Evolutionary conservation across 2,113 vertebrate species (phyloP), one percentile per base, ranked within the genome.

Genomic region (Podiceps cristatus): DNA sequence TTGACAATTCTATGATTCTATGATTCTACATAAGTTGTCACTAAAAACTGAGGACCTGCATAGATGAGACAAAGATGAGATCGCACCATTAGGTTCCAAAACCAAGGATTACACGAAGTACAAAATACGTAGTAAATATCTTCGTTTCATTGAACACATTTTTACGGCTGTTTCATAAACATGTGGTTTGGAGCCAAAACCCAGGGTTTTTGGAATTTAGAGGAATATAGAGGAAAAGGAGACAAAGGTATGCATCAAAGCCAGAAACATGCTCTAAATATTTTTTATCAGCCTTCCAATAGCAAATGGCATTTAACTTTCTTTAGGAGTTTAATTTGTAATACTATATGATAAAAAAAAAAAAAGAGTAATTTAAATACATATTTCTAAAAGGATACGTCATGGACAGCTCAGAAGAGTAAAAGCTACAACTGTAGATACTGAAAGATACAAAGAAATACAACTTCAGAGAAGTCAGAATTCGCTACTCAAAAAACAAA

Each of bases 191-290:
- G 16, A 79, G n/a, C 5, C n/a, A 53, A 79, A 84, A 62, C 3
- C 0, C 7, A 31, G 9, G 15, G 3, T 0, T 14, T 13, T 47
- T 52, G n/a, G 25, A 23, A 42, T 58, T 69, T 40, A 17, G 20
- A 75, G 37, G 4, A 42, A 28, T 11, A 7, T 14, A 56, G 19
- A 37, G 33, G 24, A 15, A 90, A 58, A 71, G 27, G 28, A 71
- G 42, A 69, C 8, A 44, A 49, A 69, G 44, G 33, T 27, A 42
- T 23, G 10, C 20, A 63, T 9, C 13, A 71, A 64, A 86, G 47
- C 13, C 24, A 53, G 40, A 75, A 75, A 35, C 18, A 22, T 22
- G 18, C 25, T 58, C 33, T 55, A 53, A 71, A 59, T 64, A 31
- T 45, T 90, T 86, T 58, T 69, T 17, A 27, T 86, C 18, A 64